Base-by-base conservation (phyloP, 2,113 vertebrate species). In the Amphiprion ocellaris region DNA sequence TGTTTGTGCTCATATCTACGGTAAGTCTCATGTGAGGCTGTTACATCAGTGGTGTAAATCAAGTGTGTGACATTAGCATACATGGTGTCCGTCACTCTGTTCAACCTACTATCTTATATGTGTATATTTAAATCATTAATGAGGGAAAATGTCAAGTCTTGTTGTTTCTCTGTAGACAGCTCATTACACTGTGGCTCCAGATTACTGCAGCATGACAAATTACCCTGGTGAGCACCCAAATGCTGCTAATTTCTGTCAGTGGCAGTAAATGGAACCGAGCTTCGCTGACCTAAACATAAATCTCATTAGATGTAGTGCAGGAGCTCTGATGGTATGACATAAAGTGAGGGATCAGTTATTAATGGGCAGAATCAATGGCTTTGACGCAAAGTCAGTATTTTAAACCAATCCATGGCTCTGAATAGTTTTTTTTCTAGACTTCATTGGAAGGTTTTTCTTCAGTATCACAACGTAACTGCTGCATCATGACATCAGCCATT, bases 231-330 rank as follows among this genome's bases (percentile, higher is more conserved):
- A 37, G 33, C n/a, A 4, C 63, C 24, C 4, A 15, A 7, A 53
- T 9, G 14, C 75, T 73, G 58, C n/a, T 6, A 3, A 33, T 37
- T 55, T 3, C 39, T 47, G 58, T 60, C 61, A 30, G 55, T 19
- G 30, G 16, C 33, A 49, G 2, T 23, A 39, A 21, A 30, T 30
- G 30, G 2, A 30, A 30, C 30, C 30, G 6, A 26, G 6, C 72
- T 39, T 55, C 59, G 1, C 4, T 24, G 37, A 37, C 47, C 23
- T 9, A 14, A 44, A 77, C 41, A 63, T 33, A 47, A 52, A 49
- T 33, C 28, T 81, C 24, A 66, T 77, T 64, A 41, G 19, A 68
- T 23, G 24, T 54, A 52, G 61, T 71, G 83, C 59, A 16, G 73
- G 69, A 75, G 77, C 19, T 72, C 24, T 44, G 62, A 65, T 10